A percentile compares a stretch with the other conserved stretches of the same genome.
Conservation (phyloP, 2,797 vertebrate genomes). For the Lutjanus campechanus region DNA sequence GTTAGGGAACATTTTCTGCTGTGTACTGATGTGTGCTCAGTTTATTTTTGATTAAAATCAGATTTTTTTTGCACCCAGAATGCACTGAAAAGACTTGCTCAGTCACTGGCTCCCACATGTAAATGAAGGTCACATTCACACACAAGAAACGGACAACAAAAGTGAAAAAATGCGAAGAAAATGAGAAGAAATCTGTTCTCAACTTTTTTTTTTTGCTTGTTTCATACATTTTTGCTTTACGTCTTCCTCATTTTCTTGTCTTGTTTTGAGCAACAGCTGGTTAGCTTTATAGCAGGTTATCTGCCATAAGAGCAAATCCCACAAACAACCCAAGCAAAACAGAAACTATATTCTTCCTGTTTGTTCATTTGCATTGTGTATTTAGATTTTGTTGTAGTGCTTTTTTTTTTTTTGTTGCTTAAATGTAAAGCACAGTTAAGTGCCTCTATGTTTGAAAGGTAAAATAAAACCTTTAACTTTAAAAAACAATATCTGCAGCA, state of each 20-base stretch:
- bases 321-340: not conserved
- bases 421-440: not conserved
- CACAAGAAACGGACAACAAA: not conserved
- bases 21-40: too few species aligned
- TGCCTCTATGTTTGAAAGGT: not conserved
- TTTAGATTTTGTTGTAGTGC: not conserved
- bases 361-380: not conserved
- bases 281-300: too few species aligned
- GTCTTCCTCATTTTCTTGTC: not conserved
- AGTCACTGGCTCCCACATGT: not conserved
- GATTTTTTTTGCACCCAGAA: not conserved
- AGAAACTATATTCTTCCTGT: not conserved
- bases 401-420: not conserved
- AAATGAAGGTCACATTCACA: constrained; percentile 22
- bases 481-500: not conserved
- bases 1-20: not conserved
- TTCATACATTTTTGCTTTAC: not conserved
- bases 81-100: not conserved
- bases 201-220: not conserved
- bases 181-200: not conserved
- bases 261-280: not conserved
- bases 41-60: not conserved
- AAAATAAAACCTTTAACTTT: too few species aligned
- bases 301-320: not conserved
- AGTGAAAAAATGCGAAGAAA: constrained; percentile 31